Evolutionary conservation across 2,888 invertebrate species (phyloP), one percentile per base, ranked within the genome.

Genomic region (Catocala sponsa): DNA sequence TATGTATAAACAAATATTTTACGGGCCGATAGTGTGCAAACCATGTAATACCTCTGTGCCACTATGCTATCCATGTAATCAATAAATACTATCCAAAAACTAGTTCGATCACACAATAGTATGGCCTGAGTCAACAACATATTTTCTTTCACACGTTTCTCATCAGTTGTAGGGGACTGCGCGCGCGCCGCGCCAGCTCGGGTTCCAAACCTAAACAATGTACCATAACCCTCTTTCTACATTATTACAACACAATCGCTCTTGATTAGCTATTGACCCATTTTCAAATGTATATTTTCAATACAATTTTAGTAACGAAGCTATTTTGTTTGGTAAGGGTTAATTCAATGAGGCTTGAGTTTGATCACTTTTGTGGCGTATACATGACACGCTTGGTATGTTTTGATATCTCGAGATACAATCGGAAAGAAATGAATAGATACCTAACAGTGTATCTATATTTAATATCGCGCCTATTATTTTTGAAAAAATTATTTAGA

Each of bases 191-290:
- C 72, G 74, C 65, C 63, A 70, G 49, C 74, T 83, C 83, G 60
- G 72, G 82, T 83, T 84, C 46, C 83, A 78, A 66, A 65, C 6
- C 75, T 65, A 79, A 81, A 83, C 83, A 83, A 83, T 82, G 61
- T 67, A 68, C 51, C 63, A 76, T 76, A 67, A 78, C 80, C 83
- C 83, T 70, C 70, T 70, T 51, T 55, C 48, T n/a, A 63, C 59
- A 70, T 73, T 75, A 78, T 79, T 76, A 75, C 65, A 81, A 81
- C 81, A 88, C 88, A 88, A 88, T 87, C 77, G 81, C 77, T 70
- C 69, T 80, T 88, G 88, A 88, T 88, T 88, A 88, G 83, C 87
- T 81, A 82, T 87, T 81, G 83, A 86, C 85, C 80, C 63, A 79
- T 74, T 81, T 79, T 76, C 76, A 79, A 69, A 76, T 69, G 68